phyloP scores from a whole-genome alignment of 2,888 invertebrate species.

The Epicampocera succincta region DNA sequence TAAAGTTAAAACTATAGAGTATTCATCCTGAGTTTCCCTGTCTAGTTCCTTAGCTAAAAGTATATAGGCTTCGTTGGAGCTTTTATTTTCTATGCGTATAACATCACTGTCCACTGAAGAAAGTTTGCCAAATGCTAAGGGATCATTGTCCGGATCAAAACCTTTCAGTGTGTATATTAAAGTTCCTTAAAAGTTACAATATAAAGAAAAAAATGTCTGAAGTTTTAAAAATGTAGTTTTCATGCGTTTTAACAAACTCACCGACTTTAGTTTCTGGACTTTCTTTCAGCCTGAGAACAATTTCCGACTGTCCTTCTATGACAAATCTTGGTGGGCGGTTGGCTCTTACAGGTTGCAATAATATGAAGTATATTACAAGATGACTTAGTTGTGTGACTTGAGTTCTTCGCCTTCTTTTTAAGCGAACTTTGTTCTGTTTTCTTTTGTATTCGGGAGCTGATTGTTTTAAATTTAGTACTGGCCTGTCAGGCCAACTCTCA shows the following conservation, averaged over 20 bases:
- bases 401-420: conserved; percentile 71
- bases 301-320: conserved; percentile 94
- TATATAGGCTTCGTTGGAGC: conserved; percentile 91
- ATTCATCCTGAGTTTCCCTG: conserved; percentile 94
- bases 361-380: conserved; percentile 71
- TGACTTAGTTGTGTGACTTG: conserved; percentile 37
- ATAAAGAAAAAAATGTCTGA: neutral
- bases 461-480: conserved; percentile 43
- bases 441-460: conserved; percentile 64
- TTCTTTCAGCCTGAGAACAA: conserved; percentile 93
- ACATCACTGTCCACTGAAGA: conserved; percentile 91
- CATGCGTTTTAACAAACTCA: conserved; percentile 82
- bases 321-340: conserved; percentile 94
- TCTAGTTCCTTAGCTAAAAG: conserved; percentile 94
- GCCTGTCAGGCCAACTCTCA: conserved; percentile 32
- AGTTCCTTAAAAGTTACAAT: conserved; percentile 83
- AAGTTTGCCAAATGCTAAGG: conserved; percentile 90
- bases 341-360: conserved; percentile 54
- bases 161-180: conserved; percentile 91
- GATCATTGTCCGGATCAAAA: conserved; percentile 93
- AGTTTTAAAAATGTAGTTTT: neutral
- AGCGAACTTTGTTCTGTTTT: conserved; percentile 77
- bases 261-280: conserved; percentile 92
- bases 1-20: conserved; percentile 92
- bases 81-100: conserved; percentile 90